Evolutionary conservation across 2,113 vertebrate species (phyloP), one percentile per base, ranked within the genome.

Genomic region (Danio rerio): DNA sequence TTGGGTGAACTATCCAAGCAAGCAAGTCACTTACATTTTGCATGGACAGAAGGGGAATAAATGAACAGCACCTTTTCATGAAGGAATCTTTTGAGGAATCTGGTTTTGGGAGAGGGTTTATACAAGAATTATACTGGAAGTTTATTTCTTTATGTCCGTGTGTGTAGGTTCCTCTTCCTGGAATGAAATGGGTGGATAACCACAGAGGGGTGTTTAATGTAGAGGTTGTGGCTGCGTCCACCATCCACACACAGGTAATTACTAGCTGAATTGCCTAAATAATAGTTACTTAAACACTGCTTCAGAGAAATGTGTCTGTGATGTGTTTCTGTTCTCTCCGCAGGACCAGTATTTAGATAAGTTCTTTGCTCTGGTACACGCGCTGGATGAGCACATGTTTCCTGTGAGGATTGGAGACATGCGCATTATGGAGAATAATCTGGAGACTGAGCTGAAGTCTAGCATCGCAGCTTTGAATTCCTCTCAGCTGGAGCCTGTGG

Each of bases 111-210:
- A 11, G 49, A 7, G 11, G 49, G 11, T 52, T 52, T 5, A 21
- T 0, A 71, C 47, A 50, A 0, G 21, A 21, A 9, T 74, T 52
- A 72, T 72, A 21, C 73, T 76, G 9, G 5, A 68, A 68, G 13
- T 68, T 50, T 3, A 52, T 71, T 71, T 11, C 11, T 52, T 7
- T 11, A 71, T 71, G 45, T 8, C 18, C 49, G 31, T 80, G 21
- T 50, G 65, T 83, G 68, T 61, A 99, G 98, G 98, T 99, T 89
- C 97, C 97, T 40, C 95, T 99, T 0, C 98, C 98, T 12, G 98
- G 97, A 58, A 99, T 99, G 98, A 99, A 99, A 85, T 99, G 98
- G 98, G 98, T 99, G 21, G 98, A 99, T 91, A 99, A 99, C 90
- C 98, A 99, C 89, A 95, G 98, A 92, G 98, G 97, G 13, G 97